phyloP scores from a whole-genome alignment of 2,797 vertebrate genomes.

The Pseudopleuronectes americanus region DNA sequence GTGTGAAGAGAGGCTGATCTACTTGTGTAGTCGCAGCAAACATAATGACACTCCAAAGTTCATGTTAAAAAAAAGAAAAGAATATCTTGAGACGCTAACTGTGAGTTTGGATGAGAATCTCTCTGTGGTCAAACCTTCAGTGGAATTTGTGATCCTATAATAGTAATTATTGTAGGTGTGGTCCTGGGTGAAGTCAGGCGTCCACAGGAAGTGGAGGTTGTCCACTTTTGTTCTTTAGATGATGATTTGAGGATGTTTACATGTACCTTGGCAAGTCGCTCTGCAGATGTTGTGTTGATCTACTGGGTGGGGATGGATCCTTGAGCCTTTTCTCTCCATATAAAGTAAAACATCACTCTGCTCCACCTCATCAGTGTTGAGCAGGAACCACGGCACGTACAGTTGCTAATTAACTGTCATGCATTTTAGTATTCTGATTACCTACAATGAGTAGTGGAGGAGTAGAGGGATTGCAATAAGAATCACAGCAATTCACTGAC shows the following conservation, averaged over 20 bases:
- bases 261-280: background rate
- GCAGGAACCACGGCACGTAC: background rate
- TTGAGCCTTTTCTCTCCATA: background rate
- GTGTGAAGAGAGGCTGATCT: slow-evolving; percentile 58
- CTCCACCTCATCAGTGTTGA: background rate
- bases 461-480: no score
- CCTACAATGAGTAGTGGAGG: no score
- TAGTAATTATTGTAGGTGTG: slow-evolving; percentile 38
- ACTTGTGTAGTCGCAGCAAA: slow-evolving; percentile 61
- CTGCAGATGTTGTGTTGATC: background rate
- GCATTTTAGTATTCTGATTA: no score
- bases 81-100: no score
- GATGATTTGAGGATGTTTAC: slow-evolving; percentile 31
- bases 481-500: no score
- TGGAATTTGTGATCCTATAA: slow-evolving; percentile 26
- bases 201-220: slow-evolving; percentile 38
- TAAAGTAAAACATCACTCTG: no score
- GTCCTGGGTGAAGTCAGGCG: slow-evolving; percentile 26
- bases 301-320: background rate
- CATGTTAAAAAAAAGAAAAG: background rate
- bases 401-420: no score
- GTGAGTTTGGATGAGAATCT: background rate
- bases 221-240: slow-evolving; percentile 48
- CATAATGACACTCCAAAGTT: slow-evolving; percentile 18
- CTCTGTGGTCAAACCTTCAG: slow-evolving; percentile 6